Percentiles rank a stretch among this genome's conserved stretches.
Conservation (phyloP, 2,113 vertebrate genomes). For the Symphodus melops region DNA sequence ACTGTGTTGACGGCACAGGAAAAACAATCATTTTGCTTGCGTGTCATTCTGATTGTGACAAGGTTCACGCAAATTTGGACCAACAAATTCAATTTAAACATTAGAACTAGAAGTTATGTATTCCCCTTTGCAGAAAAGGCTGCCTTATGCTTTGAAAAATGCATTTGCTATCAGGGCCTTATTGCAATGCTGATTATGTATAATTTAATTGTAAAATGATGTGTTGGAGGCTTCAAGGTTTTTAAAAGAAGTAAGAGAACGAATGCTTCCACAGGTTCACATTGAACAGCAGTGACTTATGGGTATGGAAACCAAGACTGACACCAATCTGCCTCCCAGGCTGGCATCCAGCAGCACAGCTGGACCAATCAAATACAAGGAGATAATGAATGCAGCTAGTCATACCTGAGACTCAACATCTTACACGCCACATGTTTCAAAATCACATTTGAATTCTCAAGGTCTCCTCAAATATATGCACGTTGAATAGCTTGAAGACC, state of each 20-base stretch:
- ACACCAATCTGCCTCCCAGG: slow-evolving; percentile 43
- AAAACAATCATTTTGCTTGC: slow-evolving; percentile 11
- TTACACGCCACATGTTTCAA: slow-evolving; percentile 23
- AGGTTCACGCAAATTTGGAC: not conserved
- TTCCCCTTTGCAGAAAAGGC: not conserved
- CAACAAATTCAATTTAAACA: not conserved
- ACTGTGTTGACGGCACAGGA: slow-evolving; percentile 2
- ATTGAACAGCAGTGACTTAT: slow-evolving; percentile 43
- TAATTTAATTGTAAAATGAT: not conserved
- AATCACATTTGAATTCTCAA: slow-evolving; percentile 17
- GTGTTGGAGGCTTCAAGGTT: not conserved
- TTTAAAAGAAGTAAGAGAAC: not conserved
- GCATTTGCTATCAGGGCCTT: not conserved
- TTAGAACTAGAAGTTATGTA: not conserved
- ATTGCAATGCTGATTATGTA: not conserved
- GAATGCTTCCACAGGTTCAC: slow-evolving; percentile 25
- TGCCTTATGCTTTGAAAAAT: not conserved
- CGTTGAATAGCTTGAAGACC: not conserved
- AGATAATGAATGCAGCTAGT: slow-evolving; percentile 34
- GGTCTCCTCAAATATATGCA: slow-evolving; percentile 4
- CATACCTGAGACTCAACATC: slow-evolving; percentile 16
- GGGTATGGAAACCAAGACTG: slow-evolving; percentile 32
- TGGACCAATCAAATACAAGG: slow-evolving; percentile 38
- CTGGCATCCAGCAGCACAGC: slow-evolving; percentile 53
- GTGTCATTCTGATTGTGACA: not conserved